Evolutionary conservation across 1,140 invertebrate genomes (phyloP).

Genomic region (Macrosteles quadrilineatus): DNA sequence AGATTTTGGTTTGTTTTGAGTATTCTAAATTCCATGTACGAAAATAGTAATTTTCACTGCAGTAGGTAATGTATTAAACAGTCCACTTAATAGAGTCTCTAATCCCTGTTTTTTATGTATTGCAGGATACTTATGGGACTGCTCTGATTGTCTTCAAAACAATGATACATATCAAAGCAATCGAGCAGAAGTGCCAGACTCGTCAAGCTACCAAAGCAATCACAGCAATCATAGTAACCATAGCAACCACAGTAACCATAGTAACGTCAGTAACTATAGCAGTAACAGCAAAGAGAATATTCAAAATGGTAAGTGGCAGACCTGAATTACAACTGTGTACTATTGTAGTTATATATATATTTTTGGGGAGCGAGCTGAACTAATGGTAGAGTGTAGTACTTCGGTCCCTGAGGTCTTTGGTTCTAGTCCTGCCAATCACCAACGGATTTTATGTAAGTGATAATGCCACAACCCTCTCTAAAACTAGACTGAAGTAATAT

Average conservation of each 20-base stretch:
- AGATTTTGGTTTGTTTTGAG: too few relatives aligned
- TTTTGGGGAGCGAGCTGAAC: too few relatives aligned
- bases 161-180: slow-evolving; percentile 83
- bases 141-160: slow-evolving; percentile 87
- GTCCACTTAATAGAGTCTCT: too few relatives aligned
- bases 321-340: background rate
- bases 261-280: background rate
- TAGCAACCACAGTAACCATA: background rate
- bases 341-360: background rate
- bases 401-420: background rate
- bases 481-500: too few relatives aligned
- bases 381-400: too few relatives aligned
- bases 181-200: slow-evolving; percentile 89
- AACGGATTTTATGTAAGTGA: background rate
- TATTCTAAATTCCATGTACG: too few relatives aligned
- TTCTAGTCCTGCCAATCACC: background rate
- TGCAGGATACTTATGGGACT: slow-evolving; percentile 92
- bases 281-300: background rate
- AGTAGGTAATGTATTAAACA: too few relatives aligned
- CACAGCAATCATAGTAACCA: slow-evolving; percentile 70
- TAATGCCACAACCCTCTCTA: too few relatives aligned
- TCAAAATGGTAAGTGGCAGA: background rate
- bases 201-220: slow-evolving; percentile 84
- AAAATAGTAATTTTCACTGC: too few relatives aligned
- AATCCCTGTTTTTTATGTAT: too few relatives aligned